These are phyloP conservation scores for Prosopocoilus inquinatus DNA, from an alignment of 2,888 invertebrate species.

Conservation along the genomic window DNA sequence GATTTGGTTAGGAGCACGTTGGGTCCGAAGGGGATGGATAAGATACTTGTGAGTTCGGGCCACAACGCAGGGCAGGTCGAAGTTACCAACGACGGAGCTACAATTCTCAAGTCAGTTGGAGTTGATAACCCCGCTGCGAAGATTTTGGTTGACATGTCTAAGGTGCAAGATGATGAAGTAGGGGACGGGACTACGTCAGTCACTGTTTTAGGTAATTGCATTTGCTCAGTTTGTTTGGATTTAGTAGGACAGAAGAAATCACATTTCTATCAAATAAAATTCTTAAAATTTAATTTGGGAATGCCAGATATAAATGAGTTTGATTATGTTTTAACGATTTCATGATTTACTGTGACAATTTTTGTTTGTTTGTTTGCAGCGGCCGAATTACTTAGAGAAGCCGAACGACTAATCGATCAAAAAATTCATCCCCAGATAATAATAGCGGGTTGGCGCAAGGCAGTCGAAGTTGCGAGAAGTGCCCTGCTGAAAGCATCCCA, in stretches of 20 bases:
- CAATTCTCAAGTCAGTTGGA: constrained; percentile 93
- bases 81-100: constrained; percentile 99
- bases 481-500: constrained; percentile 76
- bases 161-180: constrained; percentile 98
- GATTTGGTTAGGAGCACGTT: constrained; percentile 97
- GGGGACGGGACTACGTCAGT: constrained; percentile 99
- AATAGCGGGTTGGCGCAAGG: constrained; percentile 91
- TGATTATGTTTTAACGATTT: not conserved
- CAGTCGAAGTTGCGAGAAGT: constrained; percentile 78
- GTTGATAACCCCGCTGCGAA: constrained; percentile 99
- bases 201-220: constrained; percentile 72
- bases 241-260: not conserved
- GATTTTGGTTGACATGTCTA: constrained; percentile 97
- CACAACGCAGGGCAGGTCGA: constrained; percentile 82
- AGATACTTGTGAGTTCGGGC: constrained; percentile 79
- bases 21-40: constrained; percentile 99
- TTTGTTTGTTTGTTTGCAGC: constrained; percentile 55
- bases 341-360: not conserved
- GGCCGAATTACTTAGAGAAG: constrained; percentile 90
- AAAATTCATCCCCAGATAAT: constrained; percentile 98
- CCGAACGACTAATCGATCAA: constrained; percentile 88
- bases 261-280: not conserved
- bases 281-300: no score
- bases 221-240: not conserved
- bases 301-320: no score